These are phyloP conservation scores for Argyra leucocephala DNA, from an alignment of 2,888 invertebrate species.

Conservation along the genomic window DNA sequence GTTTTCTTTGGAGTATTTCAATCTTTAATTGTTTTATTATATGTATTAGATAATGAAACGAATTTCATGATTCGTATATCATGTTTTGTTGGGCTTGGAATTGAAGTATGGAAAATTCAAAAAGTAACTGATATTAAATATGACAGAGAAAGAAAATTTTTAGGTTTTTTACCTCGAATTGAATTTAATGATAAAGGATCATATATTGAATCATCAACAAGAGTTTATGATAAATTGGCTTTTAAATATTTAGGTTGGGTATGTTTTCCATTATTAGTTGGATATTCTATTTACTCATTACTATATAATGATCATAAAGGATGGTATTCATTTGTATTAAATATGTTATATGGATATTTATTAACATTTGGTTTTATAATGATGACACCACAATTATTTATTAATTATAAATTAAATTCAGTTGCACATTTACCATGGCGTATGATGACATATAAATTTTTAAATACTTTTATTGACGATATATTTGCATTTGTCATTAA, in stretches of 20 bases:
- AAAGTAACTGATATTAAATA: conserved; percentile 83
- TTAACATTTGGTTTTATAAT: conserved; percentile 98
- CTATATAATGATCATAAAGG: conserved; percentile 95
- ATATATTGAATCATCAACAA: conserved; percentile 89
- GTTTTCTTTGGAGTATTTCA: conserved; percentile 99
- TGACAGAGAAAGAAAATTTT: conserved; percentile 59
- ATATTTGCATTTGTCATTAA: conserved; percentile 99
- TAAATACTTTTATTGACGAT: conserved; percentile 99
- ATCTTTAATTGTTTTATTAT: conserved; percentile 85
- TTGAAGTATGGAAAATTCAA: conserved; percentile 98
- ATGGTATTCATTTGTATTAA: conserved; percentile 96
- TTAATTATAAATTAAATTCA: conserved; percentile 98
- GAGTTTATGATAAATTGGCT: conserved; percentile 86
- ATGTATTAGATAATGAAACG: conserved; percentile 97
- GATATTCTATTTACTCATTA: conserved; percentile 92
- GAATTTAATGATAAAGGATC: conserved; percentile 89
- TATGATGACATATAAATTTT: conserved; percentile 98
- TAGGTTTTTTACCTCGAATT: conserved; percentile 72
- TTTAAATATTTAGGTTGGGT: conserved; percentile 95
- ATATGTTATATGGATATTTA: conserved; percentile 94
- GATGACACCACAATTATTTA: conserved; percentile 99
- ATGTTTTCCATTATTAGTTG: conserved; percentile 82
- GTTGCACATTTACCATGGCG: conserved; percentile 99
- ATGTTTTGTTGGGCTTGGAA: conserved; percentile 86
- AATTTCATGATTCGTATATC: conserved; percentile 91